Conservation (phyloP, 2,113 vertebrate species). For the Pygoscelis adeliae region DNA sequence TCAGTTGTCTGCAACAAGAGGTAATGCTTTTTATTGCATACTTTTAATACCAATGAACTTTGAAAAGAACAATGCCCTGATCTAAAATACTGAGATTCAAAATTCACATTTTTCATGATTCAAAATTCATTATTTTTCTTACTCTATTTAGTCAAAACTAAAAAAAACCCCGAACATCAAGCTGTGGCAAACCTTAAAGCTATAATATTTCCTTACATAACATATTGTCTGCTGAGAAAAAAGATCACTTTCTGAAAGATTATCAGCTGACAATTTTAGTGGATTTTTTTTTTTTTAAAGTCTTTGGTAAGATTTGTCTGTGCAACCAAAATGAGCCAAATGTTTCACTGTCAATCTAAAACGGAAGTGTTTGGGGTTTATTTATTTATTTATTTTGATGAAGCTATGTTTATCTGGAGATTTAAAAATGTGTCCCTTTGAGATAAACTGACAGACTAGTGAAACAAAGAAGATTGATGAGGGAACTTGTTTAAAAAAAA, state of each 20-base stretch:
- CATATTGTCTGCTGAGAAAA: background rate
- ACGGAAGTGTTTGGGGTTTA: background rate
- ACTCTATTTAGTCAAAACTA: background rate
- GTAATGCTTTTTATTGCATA: background rate
- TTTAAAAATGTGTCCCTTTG: background rate
- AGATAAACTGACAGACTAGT: conserved; percentile 32
- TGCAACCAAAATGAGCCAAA: conserved; percentile 20
- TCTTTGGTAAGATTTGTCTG: background rate
- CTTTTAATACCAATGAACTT: background rate
- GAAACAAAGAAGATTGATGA: conserved; percentile 19
- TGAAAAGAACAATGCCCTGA: background rate
- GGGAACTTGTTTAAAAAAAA: background rate
- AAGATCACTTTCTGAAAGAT: background rate
- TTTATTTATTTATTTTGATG: conserved; percentile 22
- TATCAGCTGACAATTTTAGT: background rate
- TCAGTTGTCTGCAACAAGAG: background rate
- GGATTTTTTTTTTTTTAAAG: background rate
- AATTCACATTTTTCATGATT: background rate
- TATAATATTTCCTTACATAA: background rate
- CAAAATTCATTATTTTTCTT: background rate
- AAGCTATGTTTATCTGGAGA: conserved; percentile 24
- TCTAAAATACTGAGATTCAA: background rate
- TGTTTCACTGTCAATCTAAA: conserved; percentile 33
- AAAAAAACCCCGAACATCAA: background rate
- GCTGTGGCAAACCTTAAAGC: background rate